Evolutionary conservation across 2,797 vertebrate species (phyloP).

Genomic region (Apodemus agrarius): DNA sequence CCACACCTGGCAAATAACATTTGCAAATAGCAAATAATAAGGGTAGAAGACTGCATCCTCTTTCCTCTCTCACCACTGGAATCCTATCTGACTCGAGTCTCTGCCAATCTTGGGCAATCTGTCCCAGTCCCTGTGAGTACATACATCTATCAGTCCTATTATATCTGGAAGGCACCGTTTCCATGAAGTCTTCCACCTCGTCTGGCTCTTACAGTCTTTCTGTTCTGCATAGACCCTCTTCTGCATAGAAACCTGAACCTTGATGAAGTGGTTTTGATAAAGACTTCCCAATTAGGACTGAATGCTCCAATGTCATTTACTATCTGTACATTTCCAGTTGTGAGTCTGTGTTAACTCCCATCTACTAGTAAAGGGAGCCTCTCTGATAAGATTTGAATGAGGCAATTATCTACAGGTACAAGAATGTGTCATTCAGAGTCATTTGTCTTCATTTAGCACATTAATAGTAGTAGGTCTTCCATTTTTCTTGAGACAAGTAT

Average conservation of each 20-base stretch:
- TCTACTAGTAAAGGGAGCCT: neutral
- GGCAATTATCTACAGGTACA: neutral
- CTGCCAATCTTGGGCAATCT: neutral
- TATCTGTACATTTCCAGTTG: neutral
- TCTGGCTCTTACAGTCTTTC: neutral
- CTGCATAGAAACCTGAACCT: neutral
- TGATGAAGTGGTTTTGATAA: neutral
- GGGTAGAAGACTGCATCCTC: neutral
- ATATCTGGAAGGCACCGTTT: neutral
- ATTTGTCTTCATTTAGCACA: neutral
- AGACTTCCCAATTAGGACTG: neutral
- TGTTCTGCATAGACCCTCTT: neutral
- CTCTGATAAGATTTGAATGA: neutral
- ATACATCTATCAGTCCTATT: neutral
- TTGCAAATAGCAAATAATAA: neutral
- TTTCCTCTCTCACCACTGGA: neutral
- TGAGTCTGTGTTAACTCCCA: neutral
- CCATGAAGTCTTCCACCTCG: neutral
- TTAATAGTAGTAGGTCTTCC: neutral
- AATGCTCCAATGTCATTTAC: neutral
- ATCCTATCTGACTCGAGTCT: neutral
- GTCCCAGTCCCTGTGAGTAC: neutral
- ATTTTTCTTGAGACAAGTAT: slow-evolving; percentile 9
- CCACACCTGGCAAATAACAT: neutral
- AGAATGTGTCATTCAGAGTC: neutral